phyloP scores from a whole-genome alignment of 2,113 vertebrate species.

The Lonchura striata region DNA sequence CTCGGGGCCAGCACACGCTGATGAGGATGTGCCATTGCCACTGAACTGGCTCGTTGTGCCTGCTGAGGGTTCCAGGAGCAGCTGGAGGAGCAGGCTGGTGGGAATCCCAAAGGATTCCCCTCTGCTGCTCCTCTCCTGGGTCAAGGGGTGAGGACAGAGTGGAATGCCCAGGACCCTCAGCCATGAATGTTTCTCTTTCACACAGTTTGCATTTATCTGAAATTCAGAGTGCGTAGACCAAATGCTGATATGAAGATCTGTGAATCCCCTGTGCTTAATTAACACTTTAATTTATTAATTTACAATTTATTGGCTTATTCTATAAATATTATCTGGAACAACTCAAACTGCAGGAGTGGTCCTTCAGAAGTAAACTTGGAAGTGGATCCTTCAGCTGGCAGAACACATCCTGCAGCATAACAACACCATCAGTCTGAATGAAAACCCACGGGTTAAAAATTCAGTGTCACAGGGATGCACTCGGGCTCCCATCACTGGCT shows the following conservation, averaged over 20 bases:
- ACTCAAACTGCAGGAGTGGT: background rate
- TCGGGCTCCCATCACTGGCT: background rate
- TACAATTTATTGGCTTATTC: background rate
- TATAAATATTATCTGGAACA: background rate
- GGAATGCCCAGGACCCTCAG: background rate
- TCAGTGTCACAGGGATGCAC: background rate
- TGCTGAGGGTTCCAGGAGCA: background rate
- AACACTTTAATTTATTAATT: background rate
- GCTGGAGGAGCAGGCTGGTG: background rate
- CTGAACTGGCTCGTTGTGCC: background rate
- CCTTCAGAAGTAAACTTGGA: background rate
- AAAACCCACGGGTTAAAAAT: background rate
- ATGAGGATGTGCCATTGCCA: rapidly evolving
- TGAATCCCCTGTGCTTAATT: background rate
- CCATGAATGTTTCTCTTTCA: rapidly evolving
- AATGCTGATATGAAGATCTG: background rate
- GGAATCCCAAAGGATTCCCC: background rate
- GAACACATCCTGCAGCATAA: background rate
- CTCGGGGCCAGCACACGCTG: rapidly evolving
- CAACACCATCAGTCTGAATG: background rate
- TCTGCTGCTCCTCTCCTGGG: background rate
- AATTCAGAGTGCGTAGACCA: background rate
- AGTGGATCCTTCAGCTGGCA: background rate
- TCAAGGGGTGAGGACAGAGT: rapidly evolving
- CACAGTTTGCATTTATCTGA: background rate